Conservation (phyloP, 2,888 invertebrate genomes). For the Synergus itoensis region DNA sequence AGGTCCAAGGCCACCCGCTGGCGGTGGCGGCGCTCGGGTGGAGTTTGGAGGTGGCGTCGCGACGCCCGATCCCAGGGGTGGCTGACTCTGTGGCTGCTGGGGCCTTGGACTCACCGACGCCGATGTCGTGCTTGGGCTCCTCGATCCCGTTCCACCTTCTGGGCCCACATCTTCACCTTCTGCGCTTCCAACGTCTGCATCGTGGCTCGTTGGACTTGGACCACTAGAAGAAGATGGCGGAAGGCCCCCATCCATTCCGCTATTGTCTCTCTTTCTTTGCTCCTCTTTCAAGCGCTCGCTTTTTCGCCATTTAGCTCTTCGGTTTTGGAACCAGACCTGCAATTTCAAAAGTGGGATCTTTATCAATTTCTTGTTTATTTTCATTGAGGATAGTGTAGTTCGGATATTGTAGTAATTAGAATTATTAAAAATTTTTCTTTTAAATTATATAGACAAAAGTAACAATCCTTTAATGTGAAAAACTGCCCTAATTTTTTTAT, state of each 20-base stretch:
- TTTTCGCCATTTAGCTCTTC: slow-evolving; percentile 95
- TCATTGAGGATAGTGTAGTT: neutral
- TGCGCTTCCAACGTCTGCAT: slow-evolving; percentile 62
- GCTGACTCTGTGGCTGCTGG: slow-evolving; percentile 78
- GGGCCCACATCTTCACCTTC: slow-evolving; percentile 65
- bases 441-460: neutral
- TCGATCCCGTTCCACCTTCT: slow-evolving; percentile 68
- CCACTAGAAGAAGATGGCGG: slow-evolving; percentile 68
- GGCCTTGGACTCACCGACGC: slow-evolving; percentile 76
- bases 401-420: neutral
- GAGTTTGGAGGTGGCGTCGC: slow-evolving; percentile 76
- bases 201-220: slow-evolving; percentile 64
- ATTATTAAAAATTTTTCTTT: neutral
- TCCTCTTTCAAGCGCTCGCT: slow-evolving; percentile 95
- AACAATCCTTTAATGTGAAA: neutral
- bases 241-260: slow-evolving; percentile 80
- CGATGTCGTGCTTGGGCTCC: slow-evolving; percentile 76
- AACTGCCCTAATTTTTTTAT: too few relatives aligned
- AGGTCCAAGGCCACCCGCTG: slow-evolving; percentile 68
- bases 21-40: slow-evolving; percentile 64
- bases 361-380: neutral
- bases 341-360: slow-evolving; percentile 51
- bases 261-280: slow-evolving; percentile 90
- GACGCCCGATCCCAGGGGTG: slow-evolving; percentile 76
- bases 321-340: slow-evolving; percentile 96